Conservation (phyloP, 2,888 invertebrate genomes). For the Tetheella fluctuosa region DNA sequence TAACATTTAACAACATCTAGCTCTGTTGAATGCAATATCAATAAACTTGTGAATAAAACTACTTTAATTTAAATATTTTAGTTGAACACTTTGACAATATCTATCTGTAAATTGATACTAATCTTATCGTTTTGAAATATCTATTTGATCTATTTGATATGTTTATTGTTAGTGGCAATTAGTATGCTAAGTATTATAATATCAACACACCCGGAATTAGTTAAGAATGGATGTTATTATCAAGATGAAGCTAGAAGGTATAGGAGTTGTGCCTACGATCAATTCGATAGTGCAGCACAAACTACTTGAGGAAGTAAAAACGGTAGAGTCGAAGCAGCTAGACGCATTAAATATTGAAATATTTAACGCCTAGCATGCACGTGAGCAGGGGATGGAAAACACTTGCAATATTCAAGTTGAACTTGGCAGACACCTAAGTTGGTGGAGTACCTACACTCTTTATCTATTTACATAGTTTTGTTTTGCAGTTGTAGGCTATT, state of each 20-base stretch:
- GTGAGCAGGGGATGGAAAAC: constrained; percentile 33
- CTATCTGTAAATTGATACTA: constrained; percentile 1
- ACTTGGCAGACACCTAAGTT: constrained; percentile 58
- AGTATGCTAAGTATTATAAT: constrained; percentile 21
- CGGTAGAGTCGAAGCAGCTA: constrained; percentile 38
- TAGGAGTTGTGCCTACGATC: neutral
- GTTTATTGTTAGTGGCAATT: constrained; percentile 15
- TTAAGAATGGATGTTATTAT: neutral
- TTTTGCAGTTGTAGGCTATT: too few species aligned
- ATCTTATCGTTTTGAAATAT: constrained; percentile 19
- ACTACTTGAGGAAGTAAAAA: constrained; percentile 31
- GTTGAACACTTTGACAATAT: constrained; percentile 9
- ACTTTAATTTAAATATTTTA: constrained; percentile 28
- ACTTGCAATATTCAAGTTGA: constrained; percentile 57
- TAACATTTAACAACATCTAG: neutral
- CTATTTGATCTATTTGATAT: constrained; percentile 16
- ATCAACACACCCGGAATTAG: neutral
- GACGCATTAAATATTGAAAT: constrained; percentile 63
- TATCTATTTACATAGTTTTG: constrained; percentile 38
- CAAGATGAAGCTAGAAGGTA: neutral
- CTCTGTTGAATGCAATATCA: constrained; percentile 12
- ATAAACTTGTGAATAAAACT: constrained; percentile 11
- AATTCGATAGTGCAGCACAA: constrained; percentile 14
- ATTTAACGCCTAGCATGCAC: constrained; percentile 29
- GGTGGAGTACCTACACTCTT: constrained; percentile 36